Evolutionary conservation across 1,140 invertebrate species (phyloP), one percentile per base, ranked within the genome.

Genomic region (Pogonomyrmex barbatus): DNA sequence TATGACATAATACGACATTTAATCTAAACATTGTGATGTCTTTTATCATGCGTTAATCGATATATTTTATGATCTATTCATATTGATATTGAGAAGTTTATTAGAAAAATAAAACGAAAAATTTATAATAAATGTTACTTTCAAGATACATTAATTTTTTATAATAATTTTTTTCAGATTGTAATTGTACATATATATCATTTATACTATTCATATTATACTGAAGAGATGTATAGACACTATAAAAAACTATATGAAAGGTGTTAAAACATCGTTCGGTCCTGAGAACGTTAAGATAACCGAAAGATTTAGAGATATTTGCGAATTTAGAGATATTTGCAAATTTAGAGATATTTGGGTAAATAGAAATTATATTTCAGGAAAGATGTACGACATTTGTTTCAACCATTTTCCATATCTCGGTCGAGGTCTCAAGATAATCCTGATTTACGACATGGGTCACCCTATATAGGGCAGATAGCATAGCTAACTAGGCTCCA

Each of bases 371-470:
- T 60, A 50, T 60, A 75, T 60, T 39, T 58, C 45, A 45, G 30
- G 10, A 50, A 47, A 73, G 24, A n/a, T 2, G 6, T 42, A 39
- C 17, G 79, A 75, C 54, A 83, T 83, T 83, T 83, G 68, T 83
- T 83, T 83, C 79, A 73, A 30, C n/a, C 54, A n/a, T 83, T 75
- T 83, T 83, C 68, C 79, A 75, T 75, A 83, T 60, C 79, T 60
- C 78, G 65, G 78, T 56, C 68, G 79, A 82, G 79, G 79, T 47
- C 17, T 30, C 67, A 39, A 75, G 79, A 83, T 83, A 83, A 83
- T 83, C 68, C 79, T 75, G 79, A 83, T 83, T 83, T 83, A 83
- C 56, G 54, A 12, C 56, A n/a, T 14, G 52, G 79, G 68, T 73
- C 54, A 50, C 8, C 42, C 68, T 73, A 62, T 73, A 83, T 75